These are phyloP conservation scores for Pseudolaguvia tuberculata DNA, from an alignment of 2,113 vertebrate genomes.

Conservation along the genomic window DNA sequence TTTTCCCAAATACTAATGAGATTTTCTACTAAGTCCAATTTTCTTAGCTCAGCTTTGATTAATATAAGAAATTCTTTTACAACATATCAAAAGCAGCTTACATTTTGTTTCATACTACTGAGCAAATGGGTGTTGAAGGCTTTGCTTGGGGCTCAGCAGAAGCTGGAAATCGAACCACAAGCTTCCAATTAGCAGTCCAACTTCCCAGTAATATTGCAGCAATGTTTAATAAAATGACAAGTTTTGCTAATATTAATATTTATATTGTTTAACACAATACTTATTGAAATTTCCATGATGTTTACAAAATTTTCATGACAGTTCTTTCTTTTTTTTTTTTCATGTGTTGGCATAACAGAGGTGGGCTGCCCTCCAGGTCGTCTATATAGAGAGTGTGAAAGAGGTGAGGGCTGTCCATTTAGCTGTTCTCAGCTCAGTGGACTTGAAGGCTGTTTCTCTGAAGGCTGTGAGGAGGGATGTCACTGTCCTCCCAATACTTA, in stretches of 20 bases:
- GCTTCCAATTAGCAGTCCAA: no score
- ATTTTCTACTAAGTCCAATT: not conserved
- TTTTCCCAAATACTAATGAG: constrained; percentile 8
- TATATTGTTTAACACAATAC: not conserved
- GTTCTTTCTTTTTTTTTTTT: not conserved
- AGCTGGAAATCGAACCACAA: no score
- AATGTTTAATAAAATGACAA: constrained; percentile 4
- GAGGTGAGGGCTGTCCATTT: constrained; percentile 79
- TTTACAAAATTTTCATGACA: not conserved
- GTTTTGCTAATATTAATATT: not conserved
- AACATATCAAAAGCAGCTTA: no score
- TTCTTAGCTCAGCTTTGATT: not conserved
- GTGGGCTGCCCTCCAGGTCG: constrained; percentile 78
- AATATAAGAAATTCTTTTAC: not conserved
- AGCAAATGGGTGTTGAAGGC: no score
- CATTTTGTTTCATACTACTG: no score
- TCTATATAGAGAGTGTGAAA: constrained; percentile 78
- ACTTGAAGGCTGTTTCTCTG: constrained; percentile 72
- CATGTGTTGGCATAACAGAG: constrained; percentile 61
- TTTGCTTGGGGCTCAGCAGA: no score
- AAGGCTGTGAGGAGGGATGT: constrained; percentile 82
- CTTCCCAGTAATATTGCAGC: not conserved
- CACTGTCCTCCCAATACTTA: constrained; percentile 77
- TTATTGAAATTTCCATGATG: not conserved
- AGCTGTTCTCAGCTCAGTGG: constrained; percentile 77